Evolutionary conservation across 1,140 invertebrate species (phyloP), one percentile per base, ranked within the genome.

Genomic region (Drosophila fuyamai): DNA sequence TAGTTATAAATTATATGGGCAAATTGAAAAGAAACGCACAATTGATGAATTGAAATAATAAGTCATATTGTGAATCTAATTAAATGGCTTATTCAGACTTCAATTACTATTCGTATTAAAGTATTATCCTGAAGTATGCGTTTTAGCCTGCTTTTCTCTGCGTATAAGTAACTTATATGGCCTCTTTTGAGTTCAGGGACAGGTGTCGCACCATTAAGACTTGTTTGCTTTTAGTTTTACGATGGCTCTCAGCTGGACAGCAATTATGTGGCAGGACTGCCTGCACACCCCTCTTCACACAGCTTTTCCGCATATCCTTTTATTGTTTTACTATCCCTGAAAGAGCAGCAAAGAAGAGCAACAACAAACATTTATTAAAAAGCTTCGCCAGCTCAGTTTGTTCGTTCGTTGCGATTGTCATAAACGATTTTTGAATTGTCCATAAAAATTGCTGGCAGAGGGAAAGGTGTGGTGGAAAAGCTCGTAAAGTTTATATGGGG

Each of bases 361-460:
- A 80, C 36, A 47, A 80, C 67, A 36, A 58, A 77, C 67, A 62
- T 81, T 85, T 88, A 89, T 81, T 81, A 89, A 88, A 84, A 75
- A 66, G 68, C 65, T 71, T 58, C 27, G 51, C 51, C 77, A 61
- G 66, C 41, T 54, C 43, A 47, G 57, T 60, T 57, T 57, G 70
- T 56, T 81, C 58, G 53, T 67, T 74, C 58, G 53, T 63, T 74
- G 62, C 84, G 79, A 80, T 90, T 86, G 84, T 89, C 89, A 81
- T 91, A 91, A 91, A 91, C 78, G 89, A 91, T 89, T 89, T 91
- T 91, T 89, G 81, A 91, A 85, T 86, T 90, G 83, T 77, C 76
- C 83, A 89, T 89, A 85, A 91, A 91, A 79, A 74, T 77, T 29
- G 84, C 43, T 55, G 75, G 43, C 7, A 23, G 36, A 41, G 54